Conservation (phyloP, 2,797 vertebrate genomes). For the Melanotaenia parkinsoni region DNA sequence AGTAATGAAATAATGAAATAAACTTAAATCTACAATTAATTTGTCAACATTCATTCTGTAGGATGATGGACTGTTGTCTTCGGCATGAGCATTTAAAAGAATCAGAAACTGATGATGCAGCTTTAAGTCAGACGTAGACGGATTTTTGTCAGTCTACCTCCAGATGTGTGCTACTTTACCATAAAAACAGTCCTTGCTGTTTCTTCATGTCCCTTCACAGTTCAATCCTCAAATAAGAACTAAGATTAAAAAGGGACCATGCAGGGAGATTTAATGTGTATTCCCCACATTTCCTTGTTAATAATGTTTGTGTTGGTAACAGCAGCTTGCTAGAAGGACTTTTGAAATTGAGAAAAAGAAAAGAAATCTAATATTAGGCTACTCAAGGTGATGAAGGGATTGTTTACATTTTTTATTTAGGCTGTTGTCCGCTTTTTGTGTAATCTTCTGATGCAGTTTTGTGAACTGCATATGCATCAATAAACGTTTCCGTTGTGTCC, state of each 20-base stretch:
- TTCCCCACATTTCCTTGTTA: conserved; percentile 8
- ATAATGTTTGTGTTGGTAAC: conserved; percentile 16
- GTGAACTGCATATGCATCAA: conserved; percentile 62
- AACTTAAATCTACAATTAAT: conserved; percentile 10
- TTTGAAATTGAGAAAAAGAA: not conserved
- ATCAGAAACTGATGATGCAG: not conserved
- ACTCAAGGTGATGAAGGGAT: conserved; percentile 30
- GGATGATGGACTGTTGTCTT: conserved; percentile 10
- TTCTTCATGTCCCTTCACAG: conserved; percentile 12
- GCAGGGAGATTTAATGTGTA: conserved; percentile 12
- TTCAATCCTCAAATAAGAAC: conserved; percentile 15
- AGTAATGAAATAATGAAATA: conserved; percentile 17
- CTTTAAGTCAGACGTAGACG: conserved; percentile 27
- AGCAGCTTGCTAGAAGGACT: not conserved
- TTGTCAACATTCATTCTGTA: conserved; percentile 21
- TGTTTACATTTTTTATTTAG: conserved; percentile 60
- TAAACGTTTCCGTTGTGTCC: conserved; percentile 68
- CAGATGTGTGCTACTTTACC: conserved; percentile 28
- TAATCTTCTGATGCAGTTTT: conserved; percentile 40
- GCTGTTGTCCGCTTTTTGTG: conserved; percentile 41
- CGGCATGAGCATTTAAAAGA: conserved; percentile 5
- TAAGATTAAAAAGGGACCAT: conserved; percentile 46
- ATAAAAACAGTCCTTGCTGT: conserved; percentile 3
- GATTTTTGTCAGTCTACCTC: conserved; percentile 47
- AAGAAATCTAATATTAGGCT: not conserved